Base-by-base conservation (phyloP, 2,113 vertebrate genomes). In the Nipponia nippon region DNA sequence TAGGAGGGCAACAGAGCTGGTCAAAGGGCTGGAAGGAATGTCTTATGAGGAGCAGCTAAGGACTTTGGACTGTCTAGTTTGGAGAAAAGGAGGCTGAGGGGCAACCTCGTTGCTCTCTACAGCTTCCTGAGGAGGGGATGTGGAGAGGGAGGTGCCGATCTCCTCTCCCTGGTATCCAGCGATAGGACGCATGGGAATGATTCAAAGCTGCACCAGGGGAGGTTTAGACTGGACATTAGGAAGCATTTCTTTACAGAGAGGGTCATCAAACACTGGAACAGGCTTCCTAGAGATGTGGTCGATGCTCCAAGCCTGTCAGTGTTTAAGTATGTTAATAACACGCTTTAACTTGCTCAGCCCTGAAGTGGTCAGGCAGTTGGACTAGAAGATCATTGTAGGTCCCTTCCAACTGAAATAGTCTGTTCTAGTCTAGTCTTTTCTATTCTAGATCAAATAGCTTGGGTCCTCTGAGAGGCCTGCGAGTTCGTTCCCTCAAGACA, bases 151-250 rank as follows among this genome's bases (percentile, higher is more conserved):
- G 11, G 34, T 62, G 27, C 65, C 1, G 9, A 38, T 3, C 29
- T 58, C 30, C 7, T 25, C 30, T 58, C 34, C 42, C 23, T n/a
- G 38, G 8, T 19, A 30, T 36, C 38, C 26, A 63, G 32, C 25
- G 20, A 32, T 3, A 53, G 58, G 38, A 58, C 0, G 1, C 0
- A 1, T 4, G 16, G 19, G 42, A 66, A 56, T n/a, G 10, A 52
- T 29, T 49, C 42, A 50, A 13, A 77, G 42, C 50, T 53, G 67
- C 2, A 0, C 6, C 7, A 16, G 19, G 20, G 20, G 12, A 75
- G 22, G 18, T 34, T 86, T 22, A 56, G 29, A 29, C 15, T 25
- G 52, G 42, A n/a, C 16, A 8, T n/a, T 34, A n/a, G 14, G n/a
- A 29, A 67, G 19, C 8, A 42, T 58, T 49, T 66, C 29, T 49